These are phyloP conservation scores for Cathartes aura DNA, from an alignment of 2,113 vertebrate genomes.

Conservation along the genomic window DNA sequence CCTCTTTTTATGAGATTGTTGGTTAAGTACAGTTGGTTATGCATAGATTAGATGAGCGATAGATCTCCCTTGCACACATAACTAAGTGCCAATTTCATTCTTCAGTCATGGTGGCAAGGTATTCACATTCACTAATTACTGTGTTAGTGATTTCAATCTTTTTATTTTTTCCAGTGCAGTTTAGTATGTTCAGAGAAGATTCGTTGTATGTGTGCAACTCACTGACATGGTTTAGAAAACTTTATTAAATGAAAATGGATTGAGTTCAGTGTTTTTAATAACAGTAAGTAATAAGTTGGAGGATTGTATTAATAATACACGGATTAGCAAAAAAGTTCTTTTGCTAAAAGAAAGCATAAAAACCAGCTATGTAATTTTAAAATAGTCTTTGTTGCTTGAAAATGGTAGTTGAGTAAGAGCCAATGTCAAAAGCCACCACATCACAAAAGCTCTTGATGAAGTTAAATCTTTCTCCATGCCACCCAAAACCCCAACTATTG, in stretches of 20 bases:
- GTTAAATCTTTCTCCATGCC: background rate
- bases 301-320: background rate
- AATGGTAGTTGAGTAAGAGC: background rate
- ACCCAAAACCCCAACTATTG: background rate
- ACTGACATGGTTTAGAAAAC: background rate
- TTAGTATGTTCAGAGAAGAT: background rate
- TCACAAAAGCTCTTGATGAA: background rate
- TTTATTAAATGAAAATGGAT: too few species aligned
- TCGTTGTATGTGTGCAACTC: background rate
- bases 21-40: too few species aligned
- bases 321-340: background rate
- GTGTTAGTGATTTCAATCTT: too few species aligned
- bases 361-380: background rate
- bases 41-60: too few species aligned
- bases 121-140: background rate
- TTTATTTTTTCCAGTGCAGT: background rate
- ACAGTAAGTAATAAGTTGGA: background rate
- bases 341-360: background rate
- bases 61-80: too few species aligned
- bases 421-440: background rate
- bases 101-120: background rate
- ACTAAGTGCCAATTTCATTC: background rate
- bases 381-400: background rate
- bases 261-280: background rate
- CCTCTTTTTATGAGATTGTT: background rate